Evolutionary conservation across 2,888 invertebrate genomes (phyloP).

Genomic region (Gymnocheta viridis): DNA sequence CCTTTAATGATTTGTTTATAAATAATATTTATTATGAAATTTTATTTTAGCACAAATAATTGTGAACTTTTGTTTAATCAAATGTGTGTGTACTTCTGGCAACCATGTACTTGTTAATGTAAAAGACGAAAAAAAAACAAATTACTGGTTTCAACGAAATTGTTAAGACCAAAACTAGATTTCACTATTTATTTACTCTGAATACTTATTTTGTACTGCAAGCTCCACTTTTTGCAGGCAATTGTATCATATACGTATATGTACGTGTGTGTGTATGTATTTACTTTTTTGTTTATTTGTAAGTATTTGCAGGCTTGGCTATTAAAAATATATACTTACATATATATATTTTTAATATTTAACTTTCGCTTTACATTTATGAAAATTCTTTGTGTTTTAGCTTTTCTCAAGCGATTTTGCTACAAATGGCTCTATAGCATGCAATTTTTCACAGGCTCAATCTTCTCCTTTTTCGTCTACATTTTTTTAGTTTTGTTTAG

Average conservation of each 20-base stretch:
- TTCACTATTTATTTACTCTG: constrained; percentile 58
- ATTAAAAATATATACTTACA: neutral
- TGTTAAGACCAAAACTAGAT: constrained; percentile 54
- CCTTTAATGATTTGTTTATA: constrained; percentile 1
- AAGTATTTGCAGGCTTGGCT: neutral
- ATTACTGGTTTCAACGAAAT: constrained; percentile 51
- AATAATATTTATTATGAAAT: constrained; percentile 9
- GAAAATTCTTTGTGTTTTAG: neutral
- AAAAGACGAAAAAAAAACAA: constrained; percentile 19
- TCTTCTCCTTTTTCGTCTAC: constrained; percentile 19
- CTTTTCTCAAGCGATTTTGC: too few species aligned
- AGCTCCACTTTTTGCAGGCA: constrained; percentile 6
- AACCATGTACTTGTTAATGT: constrained; percentile 37
- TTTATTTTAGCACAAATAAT: constrained; percentile 14
- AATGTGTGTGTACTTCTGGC: neutral
- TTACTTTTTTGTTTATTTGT: constrained; percentile 2
- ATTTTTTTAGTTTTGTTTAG: constrained; percentile 38
- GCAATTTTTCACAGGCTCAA: neutral
- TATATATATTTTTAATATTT: neutral
- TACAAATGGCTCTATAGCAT: neutral
- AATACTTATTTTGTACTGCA: constrained; percentile 16
- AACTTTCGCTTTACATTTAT: constrained; percentile 11
- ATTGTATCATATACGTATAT: neutral
- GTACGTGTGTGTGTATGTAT: neutral
- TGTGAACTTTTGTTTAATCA: constrained; percentile 31